These are phyloP conservation scores for Brenthis daphne DNA, from an alignment of 2,888 invertebrate genomes.

Conservation along the genomic window DNA sequence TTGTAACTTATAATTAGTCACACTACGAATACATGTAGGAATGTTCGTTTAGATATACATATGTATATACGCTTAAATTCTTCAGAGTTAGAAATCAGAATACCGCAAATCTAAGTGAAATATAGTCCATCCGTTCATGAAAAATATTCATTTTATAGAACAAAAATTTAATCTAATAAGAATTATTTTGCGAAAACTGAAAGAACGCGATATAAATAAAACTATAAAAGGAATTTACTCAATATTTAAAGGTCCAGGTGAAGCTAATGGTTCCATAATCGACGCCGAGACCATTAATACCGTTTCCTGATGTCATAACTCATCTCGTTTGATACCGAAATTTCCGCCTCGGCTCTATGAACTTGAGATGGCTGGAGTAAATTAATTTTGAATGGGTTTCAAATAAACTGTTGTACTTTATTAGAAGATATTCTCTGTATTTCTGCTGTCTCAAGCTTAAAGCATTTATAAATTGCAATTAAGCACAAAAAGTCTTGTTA, in stretches of 20 bases:
- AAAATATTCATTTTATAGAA: too few relatives aligned
- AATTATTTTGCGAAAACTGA: background rate
- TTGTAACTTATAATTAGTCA: too few relatives aligned
- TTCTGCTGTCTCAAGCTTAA: background rate
- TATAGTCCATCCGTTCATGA: too few relatives aligned
- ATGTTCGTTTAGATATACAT: too few relatives aligned
- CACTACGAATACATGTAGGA: too few relatives aligned
- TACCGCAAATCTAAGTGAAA: too few relatives aligned
- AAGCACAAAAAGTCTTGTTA: too few relatives aligned
- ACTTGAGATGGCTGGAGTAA: slow-evolving; percentile 26
- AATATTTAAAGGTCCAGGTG: slow-evolving; percentile 39
- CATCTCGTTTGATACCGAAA: slow-evolving; percentile 43
- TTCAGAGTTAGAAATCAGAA: too few relatives aligned
- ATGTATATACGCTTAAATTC: too few relatives aligned
- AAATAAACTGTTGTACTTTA: slow-evolving; percentile 9
- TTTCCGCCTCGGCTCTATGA: slow-evolving; percentile 28
- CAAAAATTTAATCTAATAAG: too few relatives aligned
- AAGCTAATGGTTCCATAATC: slow-evolving; percentile 43
- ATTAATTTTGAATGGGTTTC: slow-evolving; percentile 23
- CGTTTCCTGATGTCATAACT: slow-evolving; percentile 44
- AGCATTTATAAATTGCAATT: too few relatives aligned
- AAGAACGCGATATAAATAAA: slow-evolving; percentile 32
- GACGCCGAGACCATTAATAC: slow-evolving; percentile 39
- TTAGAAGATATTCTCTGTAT: background rate
- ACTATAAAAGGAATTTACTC: slow-evolving; percentile 30